Evolutionary conservation across 2,113 vertebrate species (phyloP), one percentile per base, ranked within the genome.

Genomic region (Hucho hucho): DNA sequence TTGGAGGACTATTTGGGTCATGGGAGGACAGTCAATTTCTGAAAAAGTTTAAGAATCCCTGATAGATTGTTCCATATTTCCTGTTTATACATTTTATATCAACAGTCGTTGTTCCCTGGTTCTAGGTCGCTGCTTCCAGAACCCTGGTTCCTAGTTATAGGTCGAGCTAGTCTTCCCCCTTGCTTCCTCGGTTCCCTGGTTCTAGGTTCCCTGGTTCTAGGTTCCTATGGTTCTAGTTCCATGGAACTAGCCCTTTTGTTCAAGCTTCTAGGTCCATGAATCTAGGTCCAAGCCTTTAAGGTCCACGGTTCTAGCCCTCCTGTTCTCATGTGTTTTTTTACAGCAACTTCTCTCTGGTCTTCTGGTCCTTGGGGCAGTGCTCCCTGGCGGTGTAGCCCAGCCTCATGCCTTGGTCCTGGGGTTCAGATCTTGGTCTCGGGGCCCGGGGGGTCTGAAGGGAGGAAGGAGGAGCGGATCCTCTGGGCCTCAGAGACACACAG

Each of bases 401-500:
- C 26, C 26, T 28, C 59, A 53, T 63, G 53, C 66, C 71, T 80
- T 56, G n/a, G 64, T 43, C 76, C 72, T 72, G 73, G 58, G 67
- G 26, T 70, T 97, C 93, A 98, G 87, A 93, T 94, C 91, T 96
- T 96, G 25, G 95, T 96, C 88, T 98, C 96, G 3, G 95, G 93
- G 83, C 94, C 95, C 46, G 94, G 95, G 0, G 94, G 92, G 78
- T 94, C 92, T 75, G 92, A 79, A 24, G 90, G 92, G 25, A 95
- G 95, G 82, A 99, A 98, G 78, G 98, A 98, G 79, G 95, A 95
- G 81, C 96, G 94, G 78, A 99, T 96, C 80, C 92, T 94, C 83
- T 94, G 94, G 71, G 93, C 96, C 90, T 98, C 95, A 2, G 94
- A 94, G 0, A 95, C 94, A 81, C 96, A 98, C 75, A 98, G 87